Conservation (phyloP, 2,888 invertebrate species). For the Syrphus vitripennis region DNA sequence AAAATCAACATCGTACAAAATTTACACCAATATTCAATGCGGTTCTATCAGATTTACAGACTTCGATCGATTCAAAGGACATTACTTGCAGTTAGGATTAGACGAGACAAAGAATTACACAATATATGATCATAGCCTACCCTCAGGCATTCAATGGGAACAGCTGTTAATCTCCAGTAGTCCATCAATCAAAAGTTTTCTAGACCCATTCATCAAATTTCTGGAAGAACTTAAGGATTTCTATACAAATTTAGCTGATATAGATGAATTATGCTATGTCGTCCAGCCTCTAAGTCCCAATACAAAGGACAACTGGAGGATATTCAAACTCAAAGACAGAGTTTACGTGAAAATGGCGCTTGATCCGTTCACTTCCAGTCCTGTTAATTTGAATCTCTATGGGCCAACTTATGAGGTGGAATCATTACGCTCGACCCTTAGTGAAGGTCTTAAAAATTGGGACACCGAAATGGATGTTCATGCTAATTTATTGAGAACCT, state of each 20-base stretch:
- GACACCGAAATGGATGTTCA: conserved; percentile 78
- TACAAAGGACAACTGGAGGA: conserved; percentile 77
- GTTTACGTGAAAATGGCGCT: conserved; percentile 78
- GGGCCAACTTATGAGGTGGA: conserved; percentile 79
- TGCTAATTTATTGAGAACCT: conserved; percentile 79
- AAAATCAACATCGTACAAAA: conserved; percentile 73
- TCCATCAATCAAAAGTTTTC: conserved; percentile 61
- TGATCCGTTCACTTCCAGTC: conserved; percentile 78
- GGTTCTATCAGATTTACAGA: conserved; percentile 75
- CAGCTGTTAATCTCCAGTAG: conserved; percentile 72
- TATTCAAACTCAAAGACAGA: conserved; percentile 78
- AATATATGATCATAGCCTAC: conserved; percentile 77
- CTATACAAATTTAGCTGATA: conserved; percentile 76
- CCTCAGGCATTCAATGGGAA: conserved; percentile 74
- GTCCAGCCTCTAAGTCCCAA: conserved; percentile 76
- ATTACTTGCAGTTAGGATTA: conserved; percentile 75
- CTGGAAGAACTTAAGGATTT: conserved; percentile 77
- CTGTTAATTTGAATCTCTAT: conserved; percentile 77
- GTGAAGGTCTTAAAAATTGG: conserved; percentile 78
- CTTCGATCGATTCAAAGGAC: conserved; percentile 75
- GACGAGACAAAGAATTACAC: conserved; percentile 18
- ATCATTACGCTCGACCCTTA: conserved; percentile 75
- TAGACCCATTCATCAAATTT: conserved; percentile 74
- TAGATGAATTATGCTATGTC: conserved; percentile 79
- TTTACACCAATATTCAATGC: conserved; percentile 73